phyloP scores from a whole-genome alignment of 2,113 vertebrate genomes.

The Nycticorax nycticorax region DNA sequence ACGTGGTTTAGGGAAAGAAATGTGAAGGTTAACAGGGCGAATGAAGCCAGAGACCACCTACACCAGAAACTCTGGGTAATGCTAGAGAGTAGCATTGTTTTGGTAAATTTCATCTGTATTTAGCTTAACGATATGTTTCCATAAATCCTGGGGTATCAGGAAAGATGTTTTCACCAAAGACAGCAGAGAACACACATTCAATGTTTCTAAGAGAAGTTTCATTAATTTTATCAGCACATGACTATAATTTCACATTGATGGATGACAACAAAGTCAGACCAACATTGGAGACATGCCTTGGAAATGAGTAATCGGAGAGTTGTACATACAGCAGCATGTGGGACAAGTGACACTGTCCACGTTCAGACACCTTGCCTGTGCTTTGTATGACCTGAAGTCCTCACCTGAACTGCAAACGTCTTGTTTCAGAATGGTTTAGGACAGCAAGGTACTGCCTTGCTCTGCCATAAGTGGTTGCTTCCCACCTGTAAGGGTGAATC shows the following conservation, averaged over 20 bases:
- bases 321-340: accelerated
- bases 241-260: not conserved
- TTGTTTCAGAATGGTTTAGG: not conserved
- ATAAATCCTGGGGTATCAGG: not conserved
- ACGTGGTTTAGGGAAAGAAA: not conserved
- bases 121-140: not conserved
- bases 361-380: not conserved
- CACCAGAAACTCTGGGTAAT: not conserved
- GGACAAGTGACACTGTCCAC: not conserved
- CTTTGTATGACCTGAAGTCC: not conserved
- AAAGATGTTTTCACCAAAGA: not conserved
- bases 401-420: not conserved
- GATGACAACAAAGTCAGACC: not conserved
- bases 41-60: not conserved
- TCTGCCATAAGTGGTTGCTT: not conserved
- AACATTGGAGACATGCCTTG: not conserved
- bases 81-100: not conserved
- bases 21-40: not conserved
- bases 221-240: not conserved
- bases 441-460: not conserved
- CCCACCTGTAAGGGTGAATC: not conserved
- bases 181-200: not conserved
- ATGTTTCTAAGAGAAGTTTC: not conserved
- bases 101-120: not conserved
- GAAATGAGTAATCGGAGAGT: not conserved